phyloP scores from a whole-genome alignment of 2,113 vertebrate genomes.

The Anas platyrhynchos region DNA sequence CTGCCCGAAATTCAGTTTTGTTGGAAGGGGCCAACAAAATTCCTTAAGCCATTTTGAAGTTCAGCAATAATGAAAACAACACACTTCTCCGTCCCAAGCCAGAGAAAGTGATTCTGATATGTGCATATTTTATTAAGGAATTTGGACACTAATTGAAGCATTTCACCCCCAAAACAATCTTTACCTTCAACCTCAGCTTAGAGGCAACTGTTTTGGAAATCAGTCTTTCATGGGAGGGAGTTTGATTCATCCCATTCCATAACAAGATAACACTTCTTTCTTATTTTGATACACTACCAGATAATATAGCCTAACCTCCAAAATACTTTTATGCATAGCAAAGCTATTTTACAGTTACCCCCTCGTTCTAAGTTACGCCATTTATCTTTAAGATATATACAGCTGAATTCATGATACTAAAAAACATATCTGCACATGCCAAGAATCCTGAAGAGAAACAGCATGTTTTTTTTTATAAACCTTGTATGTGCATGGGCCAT shows the following conservation, averaged over 20 bases:
- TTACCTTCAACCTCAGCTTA: conserved; percentile 15
- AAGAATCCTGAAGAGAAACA: not conserved
- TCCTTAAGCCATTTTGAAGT: conserved; percentile 60
- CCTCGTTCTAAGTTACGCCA: not conserved
- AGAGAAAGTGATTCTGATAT: conserved; percentile 36
- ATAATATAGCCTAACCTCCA: conserved; percentile 20
- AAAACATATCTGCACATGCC: not conserved
- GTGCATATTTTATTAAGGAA: not conserved
- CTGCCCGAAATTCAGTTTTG: conserved; percentile 49
- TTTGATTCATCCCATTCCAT: conserved; percentile 48
- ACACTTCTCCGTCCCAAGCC: not conserved
- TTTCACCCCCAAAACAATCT: not conserved
- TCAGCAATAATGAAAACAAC: conserved; percentile 59
- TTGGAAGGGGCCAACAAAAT: conserved; percentile 48
- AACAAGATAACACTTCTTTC: not conserved
- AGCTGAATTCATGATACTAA: not conserved
- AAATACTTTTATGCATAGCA: not conserved
- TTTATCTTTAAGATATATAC: not conserved
- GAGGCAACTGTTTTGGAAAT: conserved; percentile 29
- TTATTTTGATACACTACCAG: conserved; percentile 6
- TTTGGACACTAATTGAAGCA: conserved; percentile 11
- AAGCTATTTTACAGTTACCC: not conserved
- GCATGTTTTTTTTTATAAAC: conserved; percentile 16
- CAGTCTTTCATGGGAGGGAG: not conserved
- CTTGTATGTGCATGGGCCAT: not conserved